phyloP scores from a whole-genome alignment of 1,140 invertebrate species.

The Pseudachorutes palmiensis region DNA sequence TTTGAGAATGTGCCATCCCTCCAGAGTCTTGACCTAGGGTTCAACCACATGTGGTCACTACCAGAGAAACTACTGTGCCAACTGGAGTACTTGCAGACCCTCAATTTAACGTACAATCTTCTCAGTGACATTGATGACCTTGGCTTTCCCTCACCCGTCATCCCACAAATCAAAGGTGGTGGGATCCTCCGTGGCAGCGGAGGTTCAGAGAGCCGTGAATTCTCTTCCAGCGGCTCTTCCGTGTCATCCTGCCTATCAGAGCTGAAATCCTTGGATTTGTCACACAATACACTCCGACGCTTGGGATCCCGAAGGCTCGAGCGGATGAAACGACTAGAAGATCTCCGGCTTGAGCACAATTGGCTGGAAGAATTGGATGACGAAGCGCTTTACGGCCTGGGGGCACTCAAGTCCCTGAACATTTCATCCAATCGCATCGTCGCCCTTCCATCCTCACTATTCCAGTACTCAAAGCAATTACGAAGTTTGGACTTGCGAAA shows the following conservation, averaged over 20 bases:
- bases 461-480: conserved; percentile 52
- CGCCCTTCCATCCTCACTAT: conserved; percentile 63
- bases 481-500: conserved; percentile 66
- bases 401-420: conserved; percentile 59
- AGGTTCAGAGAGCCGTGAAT: conserved; percentile 37
- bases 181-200: conserved; percentile 36
- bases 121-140: conserved; percentile 63
- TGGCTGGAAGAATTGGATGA: conserved; percentile 61
- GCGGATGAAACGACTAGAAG: conserved; percentile 55
- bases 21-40: conserved; percentile 60
- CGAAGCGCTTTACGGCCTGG: conserved; percentile 59
- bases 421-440: conserved; percentile 66
- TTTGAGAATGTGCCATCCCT: conserved; percentile 59
- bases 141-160: conserved; percentile 53
- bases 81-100: conserved; percentile 55
- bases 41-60: conserved; percentile 71
- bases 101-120: conserved; percentile 70
- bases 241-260: conserved; percentile 40
- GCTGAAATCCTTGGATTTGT: conserved; percentile 63
- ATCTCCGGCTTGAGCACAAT: conserved; percentile 63
- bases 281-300: conserved; percentile 60
- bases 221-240: conserved; percentile 38
- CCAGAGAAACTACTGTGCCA: conserved; percentile 66
- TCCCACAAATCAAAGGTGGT: conserved; percentile 22
- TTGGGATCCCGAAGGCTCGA: conserved; percentile 49